Evolutionary conservation across 1,140 invertebrate genomes (phyloP).

Genomic region (Eumeta japonica): DNA sequence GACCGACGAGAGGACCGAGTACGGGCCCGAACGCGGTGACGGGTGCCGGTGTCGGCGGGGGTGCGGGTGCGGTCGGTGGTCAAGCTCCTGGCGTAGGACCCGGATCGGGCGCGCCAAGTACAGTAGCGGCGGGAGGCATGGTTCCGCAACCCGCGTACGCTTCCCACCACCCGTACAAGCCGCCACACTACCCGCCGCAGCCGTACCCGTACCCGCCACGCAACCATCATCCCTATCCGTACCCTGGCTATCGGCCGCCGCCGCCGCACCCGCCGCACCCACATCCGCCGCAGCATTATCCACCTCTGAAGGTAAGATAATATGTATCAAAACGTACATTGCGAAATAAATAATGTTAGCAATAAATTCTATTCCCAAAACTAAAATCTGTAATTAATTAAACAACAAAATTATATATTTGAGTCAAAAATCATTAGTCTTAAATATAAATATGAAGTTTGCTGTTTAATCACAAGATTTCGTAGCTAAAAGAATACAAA

Average conservation of each 20-base stretch:
- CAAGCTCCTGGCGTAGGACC: too few relatives aligned
- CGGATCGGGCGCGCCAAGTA: slow-evolving; percentile 18
- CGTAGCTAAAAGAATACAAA: too few relatives aligned
- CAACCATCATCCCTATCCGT: slow-evolving; percentile 42
- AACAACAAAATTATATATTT: too few relatives aligned
- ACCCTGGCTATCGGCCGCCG: slow-evolving; percentile 32
- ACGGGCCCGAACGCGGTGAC: slow-evolving; percentile 61
- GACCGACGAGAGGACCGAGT: slow-evolving; percentile 71
- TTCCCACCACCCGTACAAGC: slow-evolving; percentile 52
- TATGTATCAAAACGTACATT: too few relatives aligned
- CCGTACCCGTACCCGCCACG: slow-evolving; percentile 44
- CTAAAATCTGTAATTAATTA: too few relatives aligned
- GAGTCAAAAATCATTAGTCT: too few relatives aligned
- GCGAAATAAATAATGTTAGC: too few relatives aligned
- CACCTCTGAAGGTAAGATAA: slow-evolving; percentile 33
- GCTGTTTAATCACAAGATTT: too few relatives aligned
- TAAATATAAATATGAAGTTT: too few relatives aligned
- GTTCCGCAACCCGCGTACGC: slow-evolving; percentile 61
- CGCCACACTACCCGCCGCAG: slow-evolving; percentile 44
- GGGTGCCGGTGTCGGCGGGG: slow-evolving; percentile 11
- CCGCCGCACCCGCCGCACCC: slow-evolving; percentile 30
- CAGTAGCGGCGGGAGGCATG: slow-evolving; percentile 35
- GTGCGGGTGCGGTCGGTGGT: slow-evolving; percentile 11
- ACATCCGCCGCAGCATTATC: slow-evolving; percentile 42
- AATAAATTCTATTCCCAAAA: too few relatives aligned